phyloP scores from a whole-genome alignment of 2,797 vertebrate genomes.

The Gorsachius magnificus region DNA sequence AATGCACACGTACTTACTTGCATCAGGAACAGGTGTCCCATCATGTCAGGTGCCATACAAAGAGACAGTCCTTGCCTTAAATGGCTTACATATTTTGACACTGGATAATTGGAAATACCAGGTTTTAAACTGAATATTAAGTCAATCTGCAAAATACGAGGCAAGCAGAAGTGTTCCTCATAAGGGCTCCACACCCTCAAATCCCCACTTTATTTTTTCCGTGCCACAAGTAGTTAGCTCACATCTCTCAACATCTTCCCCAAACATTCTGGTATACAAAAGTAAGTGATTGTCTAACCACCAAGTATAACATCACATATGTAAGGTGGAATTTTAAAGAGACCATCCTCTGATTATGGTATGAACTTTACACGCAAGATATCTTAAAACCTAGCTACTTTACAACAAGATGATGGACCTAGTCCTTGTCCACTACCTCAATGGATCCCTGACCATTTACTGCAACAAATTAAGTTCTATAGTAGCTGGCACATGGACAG shows the following conservation, averaged over 20 bases:
- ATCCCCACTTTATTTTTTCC: neutral
- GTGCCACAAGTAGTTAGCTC: neutral
- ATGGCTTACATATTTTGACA: slow-evolving; percentile 52
- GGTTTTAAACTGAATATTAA: slow-evolving; percentile 53
- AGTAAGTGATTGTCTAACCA: neutral
- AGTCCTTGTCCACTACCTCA: neutral
- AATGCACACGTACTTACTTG: slow-evolving; percentile 37
- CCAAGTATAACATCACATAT: neutral
- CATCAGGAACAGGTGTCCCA: slow-evolving; percentile 34
- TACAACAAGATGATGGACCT: neutral
- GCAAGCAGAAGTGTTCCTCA: slow-evolving; percentile 51
- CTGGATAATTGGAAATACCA: slow-evolving; percentile 48
- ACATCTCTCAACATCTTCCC: neutral
- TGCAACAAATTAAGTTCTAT: neutral
- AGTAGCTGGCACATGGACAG: neutral
- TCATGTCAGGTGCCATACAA: slow-evolving; percentile 35
- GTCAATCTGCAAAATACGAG: slow-evolving; percentile 44
- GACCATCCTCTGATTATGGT: neutral
- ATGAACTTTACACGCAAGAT: neutral
- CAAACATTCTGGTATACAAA: neutral
- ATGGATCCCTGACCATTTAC: neutral
- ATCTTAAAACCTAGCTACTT: neutral
- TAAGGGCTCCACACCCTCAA: neutral
- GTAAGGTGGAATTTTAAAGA: neutral
- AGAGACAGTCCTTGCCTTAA: slow-evolving; percentile 53